Evolutionary conservation across 2,113 vertebrate species (phyloP), one percentile per base, ranked within the genome.

Genomic region (Sialia sialis): DNA sequence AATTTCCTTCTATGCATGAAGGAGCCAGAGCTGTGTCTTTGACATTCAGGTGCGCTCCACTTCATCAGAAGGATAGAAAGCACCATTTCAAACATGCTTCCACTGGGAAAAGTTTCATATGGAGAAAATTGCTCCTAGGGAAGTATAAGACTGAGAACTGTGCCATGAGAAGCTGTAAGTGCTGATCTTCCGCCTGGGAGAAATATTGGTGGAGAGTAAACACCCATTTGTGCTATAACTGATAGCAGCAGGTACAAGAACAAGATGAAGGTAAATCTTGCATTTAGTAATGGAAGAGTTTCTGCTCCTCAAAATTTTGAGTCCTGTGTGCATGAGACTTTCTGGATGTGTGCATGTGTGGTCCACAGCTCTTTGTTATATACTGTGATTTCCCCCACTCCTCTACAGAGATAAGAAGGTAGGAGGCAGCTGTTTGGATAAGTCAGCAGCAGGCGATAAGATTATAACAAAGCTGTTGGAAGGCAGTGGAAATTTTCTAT

Each of bases 381-480:
- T 34, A 34, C 62, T 27, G 66, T 69, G 62, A 76, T 90, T 94
- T 96, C 58, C 69, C 68, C 72, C 87, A 89, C 85, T 80, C 62
- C 30, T 62, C 39, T 67, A 54, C n/a, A 64, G 63, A 78, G 77
- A 90, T 70, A 93, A 93, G 82, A 55, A 67, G 54, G 90, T 93
- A 82, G 70, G 87, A 94, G 89, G 63, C 62, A 87, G 84, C 46
- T 94, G 70, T 89, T 93, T 93, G 87, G 83, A 87, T 75, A 91
- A 95, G 70, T 54, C 56, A 44, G 68, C 34, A 82, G 87, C 83
- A 75, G 60, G 62, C 1, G 74, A 89, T 84, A 87, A 94, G 89
- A 86, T 87, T 85, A 63, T 89, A 80, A 32, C 14, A 59, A 77
- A 74, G 36, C 41, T 60, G 32, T 18, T 41, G 80, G 55, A 78